Evolutionary conservation across 2,113 vertebrate genomes (phyloP).

Genomic region (Anguilla rostrata): DNA sequence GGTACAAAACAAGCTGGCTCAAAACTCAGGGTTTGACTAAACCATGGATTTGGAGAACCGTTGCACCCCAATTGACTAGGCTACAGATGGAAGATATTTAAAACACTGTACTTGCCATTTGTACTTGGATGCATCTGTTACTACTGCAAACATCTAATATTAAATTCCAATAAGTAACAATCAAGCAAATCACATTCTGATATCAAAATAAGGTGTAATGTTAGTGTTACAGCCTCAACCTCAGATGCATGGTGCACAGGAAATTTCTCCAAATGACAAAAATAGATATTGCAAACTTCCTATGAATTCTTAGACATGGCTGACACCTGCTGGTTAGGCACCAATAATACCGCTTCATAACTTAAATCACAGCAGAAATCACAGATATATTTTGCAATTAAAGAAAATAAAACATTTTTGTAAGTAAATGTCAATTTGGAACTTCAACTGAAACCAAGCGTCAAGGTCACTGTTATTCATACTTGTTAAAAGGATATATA

Average conservation of each 20-base stretch:
- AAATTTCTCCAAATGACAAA: too few relatives aligned
- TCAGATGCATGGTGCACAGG: too few relatives aligned
- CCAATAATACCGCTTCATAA: not conserved
- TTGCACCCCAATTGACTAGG: not conserved
- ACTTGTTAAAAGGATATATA: too few relatives aligned
- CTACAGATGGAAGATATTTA: not conserved
- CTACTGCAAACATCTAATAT: not conserved
- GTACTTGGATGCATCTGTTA: not conserved
- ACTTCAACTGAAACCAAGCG: too few relatives aligned
- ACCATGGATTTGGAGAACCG: not conserved
- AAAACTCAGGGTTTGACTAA: too few relatives aligned
- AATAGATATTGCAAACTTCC: not conserved
- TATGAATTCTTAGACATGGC: not conserved
- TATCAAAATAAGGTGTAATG: not conserved
- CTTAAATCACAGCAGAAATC: not conserved
- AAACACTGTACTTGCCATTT: not conserved
- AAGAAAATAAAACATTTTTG: too few relatives aligned
- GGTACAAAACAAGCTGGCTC: too few relatives aligned
- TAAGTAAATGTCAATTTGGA: too few relatives aligned
- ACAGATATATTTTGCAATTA: not conserved
- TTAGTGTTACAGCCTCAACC: too few relatives aligned
- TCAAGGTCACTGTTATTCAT: too few relatives aligned
- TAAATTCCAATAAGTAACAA: not conserved
- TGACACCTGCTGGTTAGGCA: slow-evolving; percentile 15
- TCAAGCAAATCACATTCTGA: not conserved